These are phyloP conservation scores for Lepus americanus DNA, from an alignment of 2,113 vertebrate species.

Conservation along the genomic window DNA sequence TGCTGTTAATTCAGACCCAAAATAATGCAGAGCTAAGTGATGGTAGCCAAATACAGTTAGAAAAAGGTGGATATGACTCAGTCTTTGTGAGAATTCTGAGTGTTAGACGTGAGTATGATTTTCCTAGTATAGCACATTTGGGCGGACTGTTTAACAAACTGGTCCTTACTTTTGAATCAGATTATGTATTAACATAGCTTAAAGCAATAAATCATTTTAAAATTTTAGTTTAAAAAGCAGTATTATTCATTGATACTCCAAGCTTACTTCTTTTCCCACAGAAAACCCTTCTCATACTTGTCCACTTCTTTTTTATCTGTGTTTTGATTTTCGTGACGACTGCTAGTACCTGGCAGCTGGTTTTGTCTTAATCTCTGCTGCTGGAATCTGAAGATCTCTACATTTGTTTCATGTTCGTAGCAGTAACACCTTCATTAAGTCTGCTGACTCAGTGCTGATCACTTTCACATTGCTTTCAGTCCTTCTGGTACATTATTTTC, in stretches of 20 bases:
- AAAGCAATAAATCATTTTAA: neutral
- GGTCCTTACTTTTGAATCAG: neutral
- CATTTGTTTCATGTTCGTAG: neutral
- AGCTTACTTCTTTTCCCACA: neutral
- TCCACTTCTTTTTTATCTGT: neutral
- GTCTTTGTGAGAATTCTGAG: neutral
- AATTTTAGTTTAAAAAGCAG: neutral
- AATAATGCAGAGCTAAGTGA: neutral
- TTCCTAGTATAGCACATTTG: neutral
- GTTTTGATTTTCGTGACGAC: neutral
- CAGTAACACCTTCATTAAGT: neutral
- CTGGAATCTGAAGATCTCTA: neutral
- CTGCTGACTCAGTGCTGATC: neutral
- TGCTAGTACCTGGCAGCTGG: neutral
- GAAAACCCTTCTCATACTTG: neutral
- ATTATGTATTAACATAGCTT: neutral
- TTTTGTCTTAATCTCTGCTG: neutral
- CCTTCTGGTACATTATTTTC: neutral
- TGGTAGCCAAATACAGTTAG: neutral
- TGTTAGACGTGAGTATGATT: neutral
- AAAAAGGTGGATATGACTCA: neutral
- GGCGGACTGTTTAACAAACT: neutral
- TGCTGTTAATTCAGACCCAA: neutral
- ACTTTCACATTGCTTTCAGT: neutral
- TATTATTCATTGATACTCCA: neutral